phyloP scores from a whole-genome alignment of 2,113 vertebrate species.

The Seriola dumerili region DNA sequence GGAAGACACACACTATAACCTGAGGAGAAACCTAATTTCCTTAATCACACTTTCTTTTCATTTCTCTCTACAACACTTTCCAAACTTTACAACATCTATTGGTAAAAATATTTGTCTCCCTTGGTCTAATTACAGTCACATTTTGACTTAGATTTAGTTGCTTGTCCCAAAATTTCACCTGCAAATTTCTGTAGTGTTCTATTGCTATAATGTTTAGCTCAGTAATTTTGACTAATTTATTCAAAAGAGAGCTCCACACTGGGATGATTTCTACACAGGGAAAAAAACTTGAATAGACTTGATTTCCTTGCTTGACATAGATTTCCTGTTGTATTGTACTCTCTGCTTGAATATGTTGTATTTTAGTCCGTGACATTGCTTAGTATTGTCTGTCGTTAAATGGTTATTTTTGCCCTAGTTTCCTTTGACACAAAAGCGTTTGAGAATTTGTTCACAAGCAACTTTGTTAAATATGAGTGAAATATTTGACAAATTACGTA shows the following conservation, averaged over 20 bases:
- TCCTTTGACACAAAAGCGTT: slow-evolving; percentile 14
- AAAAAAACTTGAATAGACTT: slow-evolving; percentile 4
- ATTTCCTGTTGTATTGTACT: slow-evolving; percentile 8
- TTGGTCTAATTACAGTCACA: background rate
- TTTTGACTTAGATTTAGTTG: background rate
- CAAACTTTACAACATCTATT: background rate
- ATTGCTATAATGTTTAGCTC: background rate
- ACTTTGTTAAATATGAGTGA: background rate
- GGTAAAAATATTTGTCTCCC: background rate
- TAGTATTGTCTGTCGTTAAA: slow-evolving; percentile 1
- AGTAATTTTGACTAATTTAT: background rate
- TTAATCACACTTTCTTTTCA: no score
- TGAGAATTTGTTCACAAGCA: slow-evolving; percentile 1
- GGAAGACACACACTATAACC: no score
- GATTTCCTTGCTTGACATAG: background rate
- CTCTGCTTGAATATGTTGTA: background rate
- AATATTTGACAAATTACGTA: background rate
- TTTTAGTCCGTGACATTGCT: slow-evolving; percentile 5
- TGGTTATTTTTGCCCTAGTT: slow-evolving; percentile 15
- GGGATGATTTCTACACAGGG: background rate
- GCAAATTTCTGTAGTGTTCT: no score
- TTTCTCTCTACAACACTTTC: no score
- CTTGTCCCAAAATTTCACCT: background rate
- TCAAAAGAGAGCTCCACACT: background rate
- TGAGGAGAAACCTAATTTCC: no score